Evolutionary conservation across 2,113 vertebrate genomes (phyloP).

Genomic region (Myrmecophaga tridactyla): DNA sequence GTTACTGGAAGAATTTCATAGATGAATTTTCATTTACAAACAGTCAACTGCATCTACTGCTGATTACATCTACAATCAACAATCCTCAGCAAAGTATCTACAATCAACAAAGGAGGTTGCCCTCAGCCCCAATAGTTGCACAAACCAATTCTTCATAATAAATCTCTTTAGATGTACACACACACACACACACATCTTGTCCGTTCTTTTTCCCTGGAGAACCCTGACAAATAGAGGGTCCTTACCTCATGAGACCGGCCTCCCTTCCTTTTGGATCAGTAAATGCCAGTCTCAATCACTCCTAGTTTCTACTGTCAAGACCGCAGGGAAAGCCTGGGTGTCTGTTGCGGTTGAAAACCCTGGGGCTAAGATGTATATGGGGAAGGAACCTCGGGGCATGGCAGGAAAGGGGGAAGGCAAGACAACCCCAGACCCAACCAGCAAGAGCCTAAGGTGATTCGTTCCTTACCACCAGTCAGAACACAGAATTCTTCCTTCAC

Average conservation of each 20-base stretch:
- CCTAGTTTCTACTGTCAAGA: not conserved
- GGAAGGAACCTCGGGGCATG: not conserved
- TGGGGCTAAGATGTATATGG: not conserved
- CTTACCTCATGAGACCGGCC: not conserved
- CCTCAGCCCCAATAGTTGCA: too few relatives aligned
- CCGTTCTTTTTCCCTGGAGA: too few relatives aligned
- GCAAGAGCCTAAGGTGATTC: not conserved
- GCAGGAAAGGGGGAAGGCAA: not conserved
- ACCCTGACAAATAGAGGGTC: not conserved
- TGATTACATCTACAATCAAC: too few relatives aligned
- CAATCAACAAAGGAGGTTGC: too few relatives aligned
- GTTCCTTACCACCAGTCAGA: not conserved
- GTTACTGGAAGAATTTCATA: too few relatives aligned
- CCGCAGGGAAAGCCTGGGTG: not conserved
- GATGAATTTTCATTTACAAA: too few relatives aligned
- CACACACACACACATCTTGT: too few relatives aligned
- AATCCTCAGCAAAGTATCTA: too few relatives aligned
- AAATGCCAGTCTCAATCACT: not conserved
- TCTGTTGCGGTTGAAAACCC: not conserved
- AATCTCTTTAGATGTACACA: too few relatives aligned
- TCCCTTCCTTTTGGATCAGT: not conserved
- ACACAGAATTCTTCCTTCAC: not conserved
- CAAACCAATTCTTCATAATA: too few relatives aligned
- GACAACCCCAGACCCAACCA: not conserved
- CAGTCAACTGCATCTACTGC: too few relatives aligned